phyloP scores from a whole-genome alignment of 1,140 invertebrate species.

The Nephila pilipes region DNA sequence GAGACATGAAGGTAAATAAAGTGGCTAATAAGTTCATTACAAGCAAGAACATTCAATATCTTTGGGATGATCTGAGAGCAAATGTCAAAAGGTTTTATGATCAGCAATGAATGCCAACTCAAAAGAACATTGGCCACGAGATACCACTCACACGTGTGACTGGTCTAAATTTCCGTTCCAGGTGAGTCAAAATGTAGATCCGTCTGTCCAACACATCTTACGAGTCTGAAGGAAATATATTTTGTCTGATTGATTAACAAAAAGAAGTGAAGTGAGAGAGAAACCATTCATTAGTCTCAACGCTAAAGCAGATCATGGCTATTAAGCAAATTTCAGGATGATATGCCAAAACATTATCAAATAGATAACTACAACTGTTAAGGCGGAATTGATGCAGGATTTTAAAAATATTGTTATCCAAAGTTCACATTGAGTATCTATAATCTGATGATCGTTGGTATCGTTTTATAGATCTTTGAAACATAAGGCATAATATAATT shows the following conservation, averaged over 20 bases:
- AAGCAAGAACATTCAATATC: neutral
- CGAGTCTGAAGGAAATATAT: neutral
- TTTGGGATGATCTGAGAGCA: neutral
- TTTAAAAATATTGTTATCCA: neutral
- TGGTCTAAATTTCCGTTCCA: neutral
- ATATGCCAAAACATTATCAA: neutral
- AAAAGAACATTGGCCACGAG: neutral
- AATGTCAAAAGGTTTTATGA: too few species aligned
- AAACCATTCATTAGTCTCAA: neutral
- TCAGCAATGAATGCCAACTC: neutral
- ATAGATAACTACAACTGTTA: neutral
- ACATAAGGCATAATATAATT: constrained; percentile 22
- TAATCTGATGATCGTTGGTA: neutral
- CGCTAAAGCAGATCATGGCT: neutral
- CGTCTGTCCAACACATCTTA: constrained; percentile 15
- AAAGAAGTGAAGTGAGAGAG: neutral
- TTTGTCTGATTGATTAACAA: constrained; percentile 24
- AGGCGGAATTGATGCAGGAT: neutral
- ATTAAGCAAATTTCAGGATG: neutral
- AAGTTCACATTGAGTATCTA: neutral
- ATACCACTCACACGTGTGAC: neutral
- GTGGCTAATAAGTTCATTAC: neutral
- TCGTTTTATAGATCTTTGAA: neutral
- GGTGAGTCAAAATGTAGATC: neutral
- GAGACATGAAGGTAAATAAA: neutral